phyloP scores from a whole-genome alignment of 2,888 invertebrate genomes.

The Molanna angustata region DNA sequence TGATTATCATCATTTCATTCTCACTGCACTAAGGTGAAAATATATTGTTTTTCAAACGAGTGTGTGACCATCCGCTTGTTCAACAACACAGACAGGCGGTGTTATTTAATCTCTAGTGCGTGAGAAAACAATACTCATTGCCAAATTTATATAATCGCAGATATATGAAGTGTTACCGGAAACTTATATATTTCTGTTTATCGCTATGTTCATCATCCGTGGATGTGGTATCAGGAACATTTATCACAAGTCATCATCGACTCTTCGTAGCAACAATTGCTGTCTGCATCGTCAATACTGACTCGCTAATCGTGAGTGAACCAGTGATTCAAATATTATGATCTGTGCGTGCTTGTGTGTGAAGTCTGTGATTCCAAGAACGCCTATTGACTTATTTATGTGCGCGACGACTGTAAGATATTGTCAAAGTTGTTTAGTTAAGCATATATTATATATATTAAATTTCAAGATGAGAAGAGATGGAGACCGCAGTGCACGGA shows the following conservation, averaged over 20 bases:
- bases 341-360: conserved; percentile 23
- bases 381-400: conserved; percentile 29
- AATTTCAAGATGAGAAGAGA: no score
- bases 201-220: conserved; percentile 24
- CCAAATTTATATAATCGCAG: conserved; percentile 24
- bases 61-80: no score
- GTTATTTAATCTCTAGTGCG: conserved; percentile 6
- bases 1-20: conserved; percentile 21
- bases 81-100: no score
- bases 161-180: conserved; percentile 17
- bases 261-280: no score
- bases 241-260: no score
- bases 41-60: conserved; percentile 11
- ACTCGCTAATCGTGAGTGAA: conserved; percentile 20
- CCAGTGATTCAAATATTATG: conserved; percentile 19
- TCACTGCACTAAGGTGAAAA: conserved; percentile 23
- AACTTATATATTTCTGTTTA: conserved; percentile 27
- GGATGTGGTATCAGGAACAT: conserved; percentile 27
- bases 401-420: conserved; percentile 33
- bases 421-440: conserved; percentile 32
- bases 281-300: neutral
- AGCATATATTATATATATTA: no score
- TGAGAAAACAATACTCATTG: conserved; percentile 23
- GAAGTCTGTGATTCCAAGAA: conserved; percentile 31
- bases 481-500: no score